Evolutionary conservation across 2,888 invertebrate genomes (phyloP), one percentile per base, ranked within the genome.

Genomic region (Pammene fasciana): DNA sequence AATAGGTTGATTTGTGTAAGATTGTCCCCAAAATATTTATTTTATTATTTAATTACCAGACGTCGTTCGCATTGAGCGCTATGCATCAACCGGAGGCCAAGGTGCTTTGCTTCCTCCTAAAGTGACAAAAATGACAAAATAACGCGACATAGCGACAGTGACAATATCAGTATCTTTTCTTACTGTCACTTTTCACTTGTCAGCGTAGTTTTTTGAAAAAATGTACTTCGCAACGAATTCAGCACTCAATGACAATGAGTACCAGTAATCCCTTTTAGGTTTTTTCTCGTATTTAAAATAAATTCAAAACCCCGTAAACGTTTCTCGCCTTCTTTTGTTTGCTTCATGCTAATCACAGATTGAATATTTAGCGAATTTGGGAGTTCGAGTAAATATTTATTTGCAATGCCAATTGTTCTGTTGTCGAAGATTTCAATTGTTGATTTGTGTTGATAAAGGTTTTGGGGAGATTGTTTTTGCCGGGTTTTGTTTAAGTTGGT

Each of bases 321-420:
- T 26, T 41, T 50, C 64, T 67, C 70, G 65, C 68, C 72, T 65
- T 59, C 73, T 72, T 75, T 75, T 74, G 73, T 75, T 75, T 73
- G 72, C 73, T 16, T 13, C 64, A 67, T 66, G 75, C 72, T 76
- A 76, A 77, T 77, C 77, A 75, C 65, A 46, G 72, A 77, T 75
- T 73, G 75, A 74, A 75, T 77, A 75, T 77, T 77, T 73, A 74
- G 48, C 38, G 65, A 65, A 65, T 73, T 70, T 55, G 66, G 61
- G 67, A 67, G 67, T 72, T 59, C 64, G 50, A 66, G 60, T 66
- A 70, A 72, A 71, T 67, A 61, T 68, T 71, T 71, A 59, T 72
- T 70, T 59, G 55, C 62, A 52, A 34, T 52, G 72, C 64, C 68
- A 68, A 67, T 71, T 48, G 65, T 26, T 62, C 65, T 66, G 54